Evolutionary conservation across 2,797 vertebrate genomes (phyloP), one percentile per base, ranked within the genome.

Genomic region (Aselliscus stoliczkanus): DNA sequence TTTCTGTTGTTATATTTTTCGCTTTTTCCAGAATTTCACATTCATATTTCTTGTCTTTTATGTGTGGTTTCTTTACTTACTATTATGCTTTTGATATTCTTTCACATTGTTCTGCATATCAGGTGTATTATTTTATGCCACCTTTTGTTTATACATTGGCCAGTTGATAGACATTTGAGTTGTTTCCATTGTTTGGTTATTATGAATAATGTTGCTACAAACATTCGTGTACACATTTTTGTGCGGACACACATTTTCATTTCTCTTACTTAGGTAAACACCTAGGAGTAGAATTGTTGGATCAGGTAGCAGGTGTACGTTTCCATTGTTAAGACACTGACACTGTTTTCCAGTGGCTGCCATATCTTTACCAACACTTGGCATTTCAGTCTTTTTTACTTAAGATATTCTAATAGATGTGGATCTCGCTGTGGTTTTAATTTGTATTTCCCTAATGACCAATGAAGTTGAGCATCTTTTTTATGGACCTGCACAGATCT

Each of bases 401-500:
- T 62, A 80, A 89, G 54, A 25, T 67, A 72, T 37, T 87, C 50
- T 73, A 91, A 62, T 69, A n/a, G 54, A 4, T 67, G 10, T 82
- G 14, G 62, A 72, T 72, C n/a, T 72, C 56, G 79, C 4, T 84
- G 29, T 54, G 11, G 23, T 83, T 84, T 88, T 79, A 89, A 89
- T 76, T 70, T 75, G 62, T 44, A 92, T 82, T 93, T 88, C 42
- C 54, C 37, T 72, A 90, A 67, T 60, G 31, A 56, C 25, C 12
- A 86, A 50, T 73, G 42, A 82, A n/a, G 17, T 93, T 73, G 39
- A 72, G 37, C 42, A 18, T 65, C 42, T 95, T 96, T 96, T 96
- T 69, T 65, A 93, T 75, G 62, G 18, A 54, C n/a, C 44, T 82
- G 4, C 69, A 50, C 23, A 88, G 65, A 84, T 73, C 18, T 60